Evolutionary conservation across 2,888 invertebrate genomes (phyloP).

Genomic region (Pheosia tremula): DNA sequence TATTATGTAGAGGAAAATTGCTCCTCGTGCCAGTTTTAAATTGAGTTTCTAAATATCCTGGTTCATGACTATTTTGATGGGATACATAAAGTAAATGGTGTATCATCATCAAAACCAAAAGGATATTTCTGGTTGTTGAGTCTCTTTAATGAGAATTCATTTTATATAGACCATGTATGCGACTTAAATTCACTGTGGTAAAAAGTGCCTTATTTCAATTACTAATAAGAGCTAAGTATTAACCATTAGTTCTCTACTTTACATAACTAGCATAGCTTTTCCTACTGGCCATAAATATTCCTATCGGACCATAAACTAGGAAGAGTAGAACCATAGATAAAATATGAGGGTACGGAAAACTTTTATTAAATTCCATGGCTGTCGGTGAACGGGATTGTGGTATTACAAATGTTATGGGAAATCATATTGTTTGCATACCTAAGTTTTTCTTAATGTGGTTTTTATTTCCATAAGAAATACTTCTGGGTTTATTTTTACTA

Average conservation of each 20-base stretch:
- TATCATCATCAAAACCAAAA: too few species aligned
- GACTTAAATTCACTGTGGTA: too few species aligned
- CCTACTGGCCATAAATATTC: not conserved
- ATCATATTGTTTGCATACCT: not conserved
- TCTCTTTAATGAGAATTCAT: too few species aligned
- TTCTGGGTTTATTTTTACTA: too few species aligned
- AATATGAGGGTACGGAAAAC: not conserved
- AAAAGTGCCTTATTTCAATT: too few species aligned
- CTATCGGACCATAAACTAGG: not conserved
- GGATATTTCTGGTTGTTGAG: too few species aligned
- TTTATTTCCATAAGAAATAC: too few species aligned
- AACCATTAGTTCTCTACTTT: too few species aligned
- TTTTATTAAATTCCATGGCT: constrained; percentile 7
- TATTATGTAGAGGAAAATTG: constrained; percentile 36
- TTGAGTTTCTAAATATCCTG: constrained; percentile 18
- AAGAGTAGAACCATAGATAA: constrained; percentile 2
- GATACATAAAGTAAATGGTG: too few species aligned
- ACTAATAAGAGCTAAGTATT: not conserved
- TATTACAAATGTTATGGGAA: not conserved
- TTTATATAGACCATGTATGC: too few species aligned
- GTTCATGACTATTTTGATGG: not conserved
- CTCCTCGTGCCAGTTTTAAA: constrained; percentile 26
- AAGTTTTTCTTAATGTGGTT: not conserved
- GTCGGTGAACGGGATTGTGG: not conserved
- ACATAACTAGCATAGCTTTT: not conserved